Base-by-base conservation (phyloP, 2,888 invertebrate species). In the Eristalis pertinax region DNA sequence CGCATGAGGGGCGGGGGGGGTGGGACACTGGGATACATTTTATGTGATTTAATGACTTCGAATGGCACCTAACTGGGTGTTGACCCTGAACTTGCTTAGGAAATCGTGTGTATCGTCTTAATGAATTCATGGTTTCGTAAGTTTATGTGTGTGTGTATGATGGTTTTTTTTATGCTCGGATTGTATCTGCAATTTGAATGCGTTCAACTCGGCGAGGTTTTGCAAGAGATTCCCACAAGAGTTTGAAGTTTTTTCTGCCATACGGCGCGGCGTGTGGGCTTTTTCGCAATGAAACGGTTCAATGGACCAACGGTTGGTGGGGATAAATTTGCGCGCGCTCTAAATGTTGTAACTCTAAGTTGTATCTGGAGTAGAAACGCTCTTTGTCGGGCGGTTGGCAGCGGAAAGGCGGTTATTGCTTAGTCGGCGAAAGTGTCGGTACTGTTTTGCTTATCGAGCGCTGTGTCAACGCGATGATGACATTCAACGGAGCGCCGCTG, bases 71-170 rank as follows among this genome's bases (percentile, higher is more conserved):
- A n/a, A 26, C n/a, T 64, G 56, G 24, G 41, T 35, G 62, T 75
- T 76, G 70, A 80, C 84, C 84, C 84, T 84, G 84, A 84, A 84
- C 84, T 84, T 84, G 79, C 58, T 76, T 78, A 60, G 26, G 68
- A 58, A 73, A 78, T 67, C 60, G 26, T 65, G 65, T 64, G 50
- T 64, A 35, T 1, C 8, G 56, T 4, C 10, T 50, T 72, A 64
- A 78, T 65, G 41, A 65, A 78, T 70, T 65, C 60, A 58, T 13
- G 60, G 58, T 79, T 79, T 79, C 65, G 29, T 65, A 60, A 69
- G 10, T 19, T 32, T 24, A 32, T 15, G 24, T 35, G 32, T 50
- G 5, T 69, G 15, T 56, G 1, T 26, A 26, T 29, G 15, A 8
- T 32, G 32, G 32, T 10, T 32, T 32, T 32, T 32, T 32, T 32